A percentile compares a stretch with the other conserved stretches of the same genome.
Conservation (phyloP, 64 coral and sea anemone genomes). For the Platygyra sinensis region DNA sequence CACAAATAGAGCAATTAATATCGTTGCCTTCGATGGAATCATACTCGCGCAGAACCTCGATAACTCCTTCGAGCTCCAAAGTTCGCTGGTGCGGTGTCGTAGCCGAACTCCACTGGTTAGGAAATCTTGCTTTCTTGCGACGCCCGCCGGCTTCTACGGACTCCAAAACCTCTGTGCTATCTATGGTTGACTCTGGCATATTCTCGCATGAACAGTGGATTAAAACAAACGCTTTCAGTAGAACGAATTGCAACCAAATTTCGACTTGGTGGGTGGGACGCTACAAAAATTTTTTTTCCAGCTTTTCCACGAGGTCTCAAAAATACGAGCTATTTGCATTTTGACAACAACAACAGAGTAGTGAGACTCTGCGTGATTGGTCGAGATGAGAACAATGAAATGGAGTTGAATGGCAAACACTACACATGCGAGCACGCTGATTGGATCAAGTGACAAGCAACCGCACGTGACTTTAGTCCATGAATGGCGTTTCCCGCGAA, state of each 20-base stretch:
- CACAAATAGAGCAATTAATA: slow-evolving; percentile 99
- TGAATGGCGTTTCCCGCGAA: slow-evolving; percentile 95
- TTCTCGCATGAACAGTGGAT: slow-evolving; percentile 36
- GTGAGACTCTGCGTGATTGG: slow-evolving; percentile 73
- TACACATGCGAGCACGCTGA: slow-evolving; percentile 52
- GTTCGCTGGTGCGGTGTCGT: slow-evolving; percentile 72
- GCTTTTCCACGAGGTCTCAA: slow-evolving; percentile 97
- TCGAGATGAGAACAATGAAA: slow-evolving; percentile 52
- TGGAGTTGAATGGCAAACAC: slow-evolving; percentile 79
- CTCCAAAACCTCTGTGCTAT: slow-evolving; percentile 70
- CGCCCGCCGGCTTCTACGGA: slow-evolving; percentile 61
- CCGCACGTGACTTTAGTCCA: slow-evolving; percentile 68
- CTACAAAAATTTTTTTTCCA: slow-evolving; percentile 87
- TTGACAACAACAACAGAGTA: slow-evolving; percentile 94
- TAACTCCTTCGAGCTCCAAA: slow-evolving; percentile 89
- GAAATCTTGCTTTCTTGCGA: slow-evolving; percentile 86
- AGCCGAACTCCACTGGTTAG: slow-evolving; percentile 68
- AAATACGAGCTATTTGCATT: slow-evolving; percentile 97
- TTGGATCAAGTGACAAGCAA: slow-evolving; percentile 70
- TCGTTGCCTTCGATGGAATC: slow-evolving; percentile 92
- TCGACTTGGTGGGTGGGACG: slow-evolving; percentile 92
- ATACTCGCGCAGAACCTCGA: slow-evolving; percentile 95
- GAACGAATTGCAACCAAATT: slow-evolving; percentile 40
- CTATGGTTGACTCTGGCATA: slow-evolving; percentile 81
- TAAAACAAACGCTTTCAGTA: background rate